Evolutionary conservation across 2,797 vertebrate species (phyloP).

Genomic region (Lithobates pipiens): DNA sequence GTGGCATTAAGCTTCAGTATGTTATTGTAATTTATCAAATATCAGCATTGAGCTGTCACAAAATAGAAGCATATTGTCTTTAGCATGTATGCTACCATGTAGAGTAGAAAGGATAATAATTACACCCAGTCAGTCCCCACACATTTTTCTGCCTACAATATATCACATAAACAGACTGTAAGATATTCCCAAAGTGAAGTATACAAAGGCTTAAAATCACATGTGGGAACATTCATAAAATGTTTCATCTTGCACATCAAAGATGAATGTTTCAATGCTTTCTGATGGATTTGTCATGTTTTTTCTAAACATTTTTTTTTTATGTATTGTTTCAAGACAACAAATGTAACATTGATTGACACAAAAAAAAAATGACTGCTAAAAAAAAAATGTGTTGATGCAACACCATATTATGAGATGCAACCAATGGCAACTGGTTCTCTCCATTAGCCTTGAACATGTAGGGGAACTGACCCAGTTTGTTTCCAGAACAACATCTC

Average conservation of each 20-base stretch:
- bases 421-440: no score
- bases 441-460: no score
- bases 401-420: no score
- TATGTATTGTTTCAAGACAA: no score
- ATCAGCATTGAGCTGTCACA: neutral
- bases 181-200: conserved; percentile 23
- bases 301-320: no score
- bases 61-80: conserved; percentile 3
- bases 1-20: neutral
- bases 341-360: no score
- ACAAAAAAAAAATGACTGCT: no score
- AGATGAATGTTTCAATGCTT: neutral
- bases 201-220: neutral
- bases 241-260: neutral
- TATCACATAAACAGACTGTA: conserved; percentile 15
- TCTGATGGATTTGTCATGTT: neutral
- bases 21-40: neutral
- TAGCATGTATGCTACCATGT: neutral
- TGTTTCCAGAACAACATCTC: no score
- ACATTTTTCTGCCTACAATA: conserved; percentile 18
- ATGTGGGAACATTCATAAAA: neutral
- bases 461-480: no score
- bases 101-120: conserved; percentile 19
- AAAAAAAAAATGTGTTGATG: no score
- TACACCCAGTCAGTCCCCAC: conserved; percentile 32